phyloP scores from a whole-genome alignment of 2,797 vertebrate species.

The Diplodus sargus region DNA sequence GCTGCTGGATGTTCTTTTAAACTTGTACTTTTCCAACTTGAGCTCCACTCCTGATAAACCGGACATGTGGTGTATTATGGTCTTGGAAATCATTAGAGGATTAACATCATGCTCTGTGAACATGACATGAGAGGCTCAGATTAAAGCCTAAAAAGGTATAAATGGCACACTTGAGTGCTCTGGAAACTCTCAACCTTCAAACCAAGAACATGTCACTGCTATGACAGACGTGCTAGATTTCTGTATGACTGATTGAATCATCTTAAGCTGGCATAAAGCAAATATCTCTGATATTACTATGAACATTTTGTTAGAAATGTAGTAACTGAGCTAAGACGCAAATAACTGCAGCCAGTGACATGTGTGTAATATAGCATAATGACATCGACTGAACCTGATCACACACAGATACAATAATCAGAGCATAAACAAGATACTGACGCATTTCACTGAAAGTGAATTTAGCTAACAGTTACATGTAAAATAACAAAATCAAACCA shows the following conservation, averaged over 20 bases:
- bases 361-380: background rate
- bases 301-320: background rate
- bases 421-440: background rate
- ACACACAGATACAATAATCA: background rate
- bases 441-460: background rate
- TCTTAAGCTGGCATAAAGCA: background rate
- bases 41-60: background rate
- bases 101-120: constrained; percentile 28
- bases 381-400: background rate
- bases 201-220: constrained; percentile 7
- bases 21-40: background rate
- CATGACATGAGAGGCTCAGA: constrained; percentile 7
- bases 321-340: background rate
- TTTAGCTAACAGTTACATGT: background rate
- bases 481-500: background rate
- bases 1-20: background rate
- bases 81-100: constrained; percentile 22
- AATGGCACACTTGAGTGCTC: constrained; percentile 23
- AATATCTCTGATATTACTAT: background rate
- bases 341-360: background rate
- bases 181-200: constrained; percentile 11
- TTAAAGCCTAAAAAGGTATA: constrained; percentile 48
- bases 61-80: background rate
- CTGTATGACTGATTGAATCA: background rate
- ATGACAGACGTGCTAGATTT: background rate